A percentile compares a stretch with the other conserved stretches of the same genome.
Evolutionary conservation across 2,888 invertebrate genomes (phyloP).

Genomic region (Lasiommata megera): DNA sequence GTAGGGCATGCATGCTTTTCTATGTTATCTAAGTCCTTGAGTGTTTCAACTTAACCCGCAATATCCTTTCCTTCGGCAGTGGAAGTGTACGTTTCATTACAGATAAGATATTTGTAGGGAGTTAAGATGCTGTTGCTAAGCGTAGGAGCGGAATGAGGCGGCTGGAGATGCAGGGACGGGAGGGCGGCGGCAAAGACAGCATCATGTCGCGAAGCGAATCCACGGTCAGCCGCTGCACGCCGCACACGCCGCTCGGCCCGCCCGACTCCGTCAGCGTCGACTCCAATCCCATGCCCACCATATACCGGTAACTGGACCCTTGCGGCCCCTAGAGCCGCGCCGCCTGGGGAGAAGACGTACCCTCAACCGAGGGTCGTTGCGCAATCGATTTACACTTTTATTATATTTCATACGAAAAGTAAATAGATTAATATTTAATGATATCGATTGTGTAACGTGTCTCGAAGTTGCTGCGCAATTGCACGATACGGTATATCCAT

Average conservation of each 20-base stretch:
- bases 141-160: slow-evolving; percentile 73
- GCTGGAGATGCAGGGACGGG: slow-evolving; percentile 65
- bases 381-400: slow-evolving; percentile 28
- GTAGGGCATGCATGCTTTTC: slow-evolving; percentile 74
- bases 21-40: slow-evolving; percentile 64
- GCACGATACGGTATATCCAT: slow-evolving; percentile 26
- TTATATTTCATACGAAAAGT: background rate
- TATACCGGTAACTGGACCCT: slow-evolving; percentile 88
- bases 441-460: slow-evolving; percentile 31
- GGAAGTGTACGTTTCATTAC: slow-evolving; percentile 65
- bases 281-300: slow-evolving; percentile 92
- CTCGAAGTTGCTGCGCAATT: slow-evolving; percentile 27
- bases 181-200: slow-evolving; percentile 60
- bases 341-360: slow-evolving; percentile 57
- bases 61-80: slow-evolving; percentile 56
- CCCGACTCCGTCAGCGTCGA: slow-evolving; percentile 92
- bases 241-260: slow-evolving; percentile 72
- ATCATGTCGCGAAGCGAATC: slow-evolving; percentile 88
- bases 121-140: slow-evolving; percentile 72
- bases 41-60: slow-evolving; percentile 59
- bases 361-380: slow-evolving; percentile 16
- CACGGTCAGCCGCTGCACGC: slow-evolving; percentile 82
- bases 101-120: slow-evolving; percentile 71
- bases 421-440: slow-evolving; percentile 18
- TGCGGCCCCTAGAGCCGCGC: slow-evolving; percentile 40